Base-by-base conservation (phyloP, 64 coral and sea anemone genomes). In the Porites australiensis region DNA sequence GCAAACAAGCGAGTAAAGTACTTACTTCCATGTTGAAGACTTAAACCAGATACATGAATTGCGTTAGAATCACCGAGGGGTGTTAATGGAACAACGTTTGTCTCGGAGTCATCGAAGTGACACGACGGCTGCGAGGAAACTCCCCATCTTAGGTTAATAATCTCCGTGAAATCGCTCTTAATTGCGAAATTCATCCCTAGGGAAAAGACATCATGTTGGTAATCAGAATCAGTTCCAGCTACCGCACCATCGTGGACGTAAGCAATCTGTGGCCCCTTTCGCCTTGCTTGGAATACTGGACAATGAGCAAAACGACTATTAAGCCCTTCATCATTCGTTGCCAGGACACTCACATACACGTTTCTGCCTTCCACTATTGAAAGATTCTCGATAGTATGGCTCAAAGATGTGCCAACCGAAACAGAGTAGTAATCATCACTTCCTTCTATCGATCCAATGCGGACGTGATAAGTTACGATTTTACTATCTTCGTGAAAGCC, bases 351-450 rank as follows among this genome's bases (percentile, higher is more conserved):
- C 11, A 85, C 91, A 47, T 78, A 93, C 1, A 98, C 94, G 4
- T 95, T 50, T 77, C 96, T 90, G 8, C 94, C 96, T 47, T 98
- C 81, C 94, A 93, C 93, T 22, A 98, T 93, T 49, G 87, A 58
- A 5, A 98, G 84, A 64, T 93, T 68, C 19, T 59, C 45, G 8
- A 95, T 94, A 0, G 72, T 9, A 3, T 69, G 47, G 71, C 96
- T 98, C 13, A 91, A 60, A 13, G 90, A 89, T 27, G 88, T 85
- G 18, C 82, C 88, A 47, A 71, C 51, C 44, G 80, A 95, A 0
- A 62, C 88, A 50, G 83, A 92, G 75, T 76, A 95, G 57, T 95
- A 87, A 78, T 98, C 96, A 11, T 77, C 96, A 74, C 94, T 95
- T 6, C 94, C 94, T 15, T 63, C n/a, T 11, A 95, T 90, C 2